These are phyloP conservation scores for Microtus oregoni DNA, from an alignment of 2,113 vertebrate species.

Conservation along the genomic window DNA sequence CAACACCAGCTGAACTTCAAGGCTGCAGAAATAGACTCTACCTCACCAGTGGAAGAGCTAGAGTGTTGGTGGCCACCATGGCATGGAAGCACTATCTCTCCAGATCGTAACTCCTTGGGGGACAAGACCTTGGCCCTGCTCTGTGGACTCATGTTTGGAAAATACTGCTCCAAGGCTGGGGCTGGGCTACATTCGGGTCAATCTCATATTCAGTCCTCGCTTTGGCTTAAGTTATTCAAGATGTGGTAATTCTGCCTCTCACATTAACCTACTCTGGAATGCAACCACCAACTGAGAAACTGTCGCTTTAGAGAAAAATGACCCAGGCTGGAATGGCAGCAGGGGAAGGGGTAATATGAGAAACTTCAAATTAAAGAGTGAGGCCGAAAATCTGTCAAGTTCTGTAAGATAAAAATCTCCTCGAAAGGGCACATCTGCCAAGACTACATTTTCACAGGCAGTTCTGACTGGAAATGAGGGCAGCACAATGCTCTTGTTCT, in stretches of 20 bases:
- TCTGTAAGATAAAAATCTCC: conserved; percentile 84
- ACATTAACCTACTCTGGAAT: conserved; percentile 79
- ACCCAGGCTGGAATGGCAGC: conserved; percentile 65
- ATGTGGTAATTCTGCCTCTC: conserved; percentile 80
- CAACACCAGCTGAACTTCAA: background rate
- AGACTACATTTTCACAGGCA: conserved; percentile 79
- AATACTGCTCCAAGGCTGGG: conserved; percentile 14
- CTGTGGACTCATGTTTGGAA: conserved; percentile 50
- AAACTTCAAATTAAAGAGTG: conserved; percentile 86
- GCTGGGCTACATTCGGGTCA: conserved; percentile 56
- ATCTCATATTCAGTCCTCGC: conserved; percentile 49
- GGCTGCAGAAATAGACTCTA: no score
- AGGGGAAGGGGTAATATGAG: conserved; percentile 80
- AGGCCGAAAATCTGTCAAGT: conserved; percentile 86
- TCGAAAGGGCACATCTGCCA: conserved; percentile 84
- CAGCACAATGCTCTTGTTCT: conserved; percentile 52
- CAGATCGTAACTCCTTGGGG: no score
- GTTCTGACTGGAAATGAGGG: conserved; percentile 81
- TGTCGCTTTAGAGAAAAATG: conserved; percentile 85
- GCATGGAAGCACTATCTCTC: no score
- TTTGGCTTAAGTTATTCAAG: conserved; percentile 76
- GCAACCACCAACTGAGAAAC: conserved; percentile 81
- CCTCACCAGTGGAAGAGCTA: no score
- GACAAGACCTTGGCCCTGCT: conserved; percentile 54
- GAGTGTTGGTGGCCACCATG: no score